These are phyloP conservation scores for Melitaea athalia DNA, from an alignment of 2,888 invertebrate genomes.

Conservation along the genomic window DNA sequence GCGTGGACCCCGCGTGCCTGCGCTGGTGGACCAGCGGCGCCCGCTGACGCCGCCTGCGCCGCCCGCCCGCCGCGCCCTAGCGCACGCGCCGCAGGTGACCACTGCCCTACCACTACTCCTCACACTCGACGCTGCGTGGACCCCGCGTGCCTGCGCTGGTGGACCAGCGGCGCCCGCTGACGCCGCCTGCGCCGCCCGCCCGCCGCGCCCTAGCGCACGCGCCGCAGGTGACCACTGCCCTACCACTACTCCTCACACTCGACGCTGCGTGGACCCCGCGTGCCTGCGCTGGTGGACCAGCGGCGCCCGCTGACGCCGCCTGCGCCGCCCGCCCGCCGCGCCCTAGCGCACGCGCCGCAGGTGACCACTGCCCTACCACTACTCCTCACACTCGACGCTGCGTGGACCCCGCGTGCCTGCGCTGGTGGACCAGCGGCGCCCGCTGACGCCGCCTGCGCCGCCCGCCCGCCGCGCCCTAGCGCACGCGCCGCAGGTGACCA, in stretches of 20 bases:
- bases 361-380: too few species aligned
- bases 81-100: conserved; percentile 43
- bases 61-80: conserved; percentile 49
- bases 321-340: conserved; percentile 51
- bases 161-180: conserved; percentile 58
- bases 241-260: too few species aligned
- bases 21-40: conserved; percentile 86
- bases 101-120: too few species aligned
- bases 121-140: conserved; percentile 95
- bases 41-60: conserved; percentile 47
- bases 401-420: conserved; percentile 93
- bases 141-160: conserved; percentile 93
- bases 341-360: conserved; percentile 43
- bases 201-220: conserved; percentile 45
- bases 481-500: conserved; percentile 42
- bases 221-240: too few species aligned
- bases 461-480: conserved; percentile 50
- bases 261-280: conserved; percentile 92
- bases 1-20: conserved; percentile 93
- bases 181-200: conserved; percentile 49
- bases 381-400: too few species aligned
- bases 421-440: conserved; percentile 85
- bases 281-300: conserved; percentile 91
- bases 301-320: conserved; percentile 49
- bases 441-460: conserved; percentile 46